Conservation (phyloP, 2,888 invertebrate genomes). For the Bombylius discolor region DNA sequence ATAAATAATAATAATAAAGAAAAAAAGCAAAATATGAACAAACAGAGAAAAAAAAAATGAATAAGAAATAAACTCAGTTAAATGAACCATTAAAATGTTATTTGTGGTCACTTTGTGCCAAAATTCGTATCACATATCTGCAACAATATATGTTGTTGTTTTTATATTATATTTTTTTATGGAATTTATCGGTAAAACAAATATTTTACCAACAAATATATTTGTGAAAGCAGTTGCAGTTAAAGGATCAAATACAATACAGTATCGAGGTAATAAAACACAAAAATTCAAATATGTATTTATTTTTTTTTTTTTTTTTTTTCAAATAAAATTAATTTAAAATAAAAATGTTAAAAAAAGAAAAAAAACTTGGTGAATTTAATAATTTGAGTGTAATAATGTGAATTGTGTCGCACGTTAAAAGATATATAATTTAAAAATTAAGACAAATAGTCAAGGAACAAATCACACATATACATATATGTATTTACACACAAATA, state of each 20-base stretch:
- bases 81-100: slow-evolving; percentile 16
- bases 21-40: no score
- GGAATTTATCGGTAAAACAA: slow-evolving; percentile 2
- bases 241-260: slow-evolving; percentile 10
- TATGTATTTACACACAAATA: no score
- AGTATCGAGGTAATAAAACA: slow-evolving; percentile 10
- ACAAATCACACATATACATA: no score
- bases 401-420: no score
- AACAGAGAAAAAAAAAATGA: neutral
- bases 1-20: neutral
- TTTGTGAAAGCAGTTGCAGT: slow-evolving; percentile 4
- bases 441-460: no score
- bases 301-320: no score
- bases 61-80: slow-evolving; percentile 10
- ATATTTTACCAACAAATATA: slow-evolving; percentile 11
- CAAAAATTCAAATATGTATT: no score
- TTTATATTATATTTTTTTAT: slow-evolving; percentile 2
- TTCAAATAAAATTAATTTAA: no score
- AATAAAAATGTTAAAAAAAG: no score
- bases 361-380: no score
- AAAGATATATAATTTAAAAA: no score
- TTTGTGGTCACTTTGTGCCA: slow-evolving; percentile 15
- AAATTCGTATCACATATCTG: slow-evolving; percentile 13
- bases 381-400: no score
- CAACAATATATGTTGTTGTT: slow-evolving; percentile 1